Base-by-base conservation (phyloP, 2,113 vertebrate species). In the Chionodraco myersi region DNA sequence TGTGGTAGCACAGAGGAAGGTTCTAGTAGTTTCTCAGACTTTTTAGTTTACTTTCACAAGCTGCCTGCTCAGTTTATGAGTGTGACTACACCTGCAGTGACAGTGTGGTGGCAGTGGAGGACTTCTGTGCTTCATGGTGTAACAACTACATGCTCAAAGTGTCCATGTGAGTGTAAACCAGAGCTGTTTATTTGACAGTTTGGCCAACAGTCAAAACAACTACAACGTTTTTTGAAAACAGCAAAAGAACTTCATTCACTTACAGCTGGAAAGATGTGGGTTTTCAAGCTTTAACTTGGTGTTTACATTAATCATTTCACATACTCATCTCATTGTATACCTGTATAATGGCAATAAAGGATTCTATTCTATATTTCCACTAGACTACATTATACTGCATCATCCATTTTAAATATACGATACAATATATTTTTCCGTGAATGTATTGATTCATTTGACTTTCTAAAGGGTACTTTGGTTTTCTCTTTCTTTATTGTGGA, bases 31-130 rank as follows among this genome's bases (percentile, higher is more conserved):
- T n/a, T 21, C n/a, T 56, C 63, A 45, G 13, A 34, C 18, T 34
- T 2, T 6, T 26, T 0, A n/a, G 3, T 58, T 53, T 15, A 3
- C 45, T 45, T 47, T 62, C 59, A 69, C 16, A 41, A 41, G 36
- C 36, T 41, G 36, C 36, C 36, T 41, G 36, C 36, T 64, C 68
- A 72, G 4, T 16, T 0, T 12, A 23, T 62, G 59, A 6, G 7
- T 14, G 2, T 16, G 47, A 58, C 57, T 41, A 23, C 82, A 84
- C 77, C 77, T 86, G 79, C 79, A 79, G 72, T 8, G 12, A 70
- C 83, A 82, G 85, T 75, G 80, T 82, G 83, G 75, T 78, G 87
- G 83, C 76, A 76, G 76, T 78, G 84, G 75, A 82, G 78, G 68
- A 61, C 78, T 59, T 77, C 56, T 34, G 65, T 57, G 44, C 61